phyloP scores from a whole-genome alignment of 1,140 invertebrate species.

The Drosophila trapezifrons region DNA sequence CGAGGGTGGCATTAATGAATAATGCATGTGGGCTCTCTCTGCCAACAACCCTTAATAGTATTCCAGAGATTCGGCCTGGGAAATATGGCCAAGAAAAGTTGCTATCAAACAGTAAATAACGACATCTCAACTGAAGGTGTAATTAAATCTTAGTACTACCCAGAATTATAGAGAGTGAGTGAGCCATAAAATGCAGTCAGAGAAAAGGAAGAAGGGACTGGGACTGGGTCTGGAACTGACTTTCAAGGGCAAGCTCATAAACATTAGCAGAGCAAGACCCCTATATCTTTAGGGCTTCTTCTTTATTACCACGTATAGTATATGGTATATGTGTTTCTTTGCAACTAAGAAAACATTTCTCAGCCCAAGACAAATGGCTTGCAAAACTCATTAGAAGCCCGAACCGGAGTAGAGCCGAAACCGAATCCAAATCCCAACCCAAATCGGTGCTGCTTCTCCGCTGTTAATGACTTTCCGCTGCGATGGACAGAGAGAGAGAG shows the following conservation, averaged over 20 bases:
- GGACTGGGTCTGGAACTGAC: too few relatives aligned
- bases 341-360: conserved; percentile 23
- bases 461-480: conserved; percentile 76
- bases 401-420: not conserved
- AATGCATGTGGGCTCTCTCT: conserved; percentile 1
- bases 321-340: not conserved
- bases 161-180: not conserved
- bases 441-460: conserved; percentile 19
- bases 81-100: not conserved
- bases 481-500: conserved; percentile 52
- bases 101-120: not conserved
- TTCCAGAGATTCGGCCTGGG: not conserved
- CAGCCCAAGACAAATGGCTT: conserved; percentile 45
- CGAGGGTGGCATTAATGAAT: conserved; percentile 13
- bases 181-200: not conserved
- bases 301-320: conserved; percentile 2
- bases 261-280: conserved; percentile 14
- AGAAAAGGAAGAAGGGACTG: not conserved
- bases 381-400: conserved; percentile 47
- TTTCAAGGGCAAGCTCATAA: conserved; percentile 31
- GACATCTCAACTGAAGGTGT: not conserved
- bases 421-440: conserved; percentile 36
- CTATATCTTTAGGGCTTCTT: conserved; percentile 6
- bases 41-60: conserved; percentile 1
- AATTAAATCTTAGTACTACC: conserved; percentile 1